Evolutionary conservation across 2,797 vertebrate species (phyloP), one percentile per base, ranked within the genome.

Genomic region (Serranus cabrilla): DNA sequence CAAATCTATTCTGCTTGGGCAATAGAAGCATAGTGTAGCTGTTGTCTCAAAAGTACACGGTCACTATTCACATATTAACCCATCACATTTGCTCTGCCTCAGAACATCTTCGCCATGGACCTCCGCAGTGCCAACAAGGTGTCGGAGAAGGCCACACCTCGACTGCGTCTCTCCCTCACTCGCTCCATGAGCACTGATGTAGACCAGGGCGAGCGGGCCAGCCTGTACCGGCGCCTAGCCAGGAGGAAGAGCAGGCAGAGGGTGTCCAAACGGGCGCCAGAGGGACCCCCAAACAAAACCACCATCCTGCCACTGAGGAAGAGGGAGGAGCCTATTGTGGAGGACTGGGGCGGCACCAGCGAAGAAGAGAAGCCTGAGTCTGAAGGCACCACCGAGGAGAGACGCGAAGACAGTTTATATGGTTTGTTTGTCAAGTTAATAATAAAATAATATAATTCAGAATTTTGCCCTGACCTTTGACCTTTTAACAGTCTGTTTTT

Each of bases 81-180:
- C 18, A 2, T 63, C 17, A 18, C 21, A 34, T 54, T 65, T 23
- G 31, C 49, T 65, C 34, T 71, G 31, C 56, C 40, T 63, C 92
- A 99, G 98, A 96, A 96, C 84, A 93, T 99, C 62, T 99, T 97
- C 82, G 93, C 96, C 80, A 99, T 99, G 98, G 98, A 99, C 92
- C 96, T 99, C 75, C 97, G 97, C 78, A 99, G 98, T 12, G 94
- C 97, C 58, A 94, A 96, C 93, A 97, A 99, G 92, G 88, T 92
- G 51, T 91, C 92, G 40, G 95, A 95, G 76, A 95, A 96, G 88
- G 93, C 96, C 37, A 18, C 88, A 0, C 88, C 95, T 4, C 96
- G 97, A 76, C 94, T 99, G 54, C 97, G 97, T 74, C 97, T 99
- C 84, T 99, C 98, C 52, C 96, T 99, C 80, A 94, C 95, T 2